Base-by-base conservation (phyloP, 2,888 invertebrate genomes). In the Syrista parreyssii region DNA sequence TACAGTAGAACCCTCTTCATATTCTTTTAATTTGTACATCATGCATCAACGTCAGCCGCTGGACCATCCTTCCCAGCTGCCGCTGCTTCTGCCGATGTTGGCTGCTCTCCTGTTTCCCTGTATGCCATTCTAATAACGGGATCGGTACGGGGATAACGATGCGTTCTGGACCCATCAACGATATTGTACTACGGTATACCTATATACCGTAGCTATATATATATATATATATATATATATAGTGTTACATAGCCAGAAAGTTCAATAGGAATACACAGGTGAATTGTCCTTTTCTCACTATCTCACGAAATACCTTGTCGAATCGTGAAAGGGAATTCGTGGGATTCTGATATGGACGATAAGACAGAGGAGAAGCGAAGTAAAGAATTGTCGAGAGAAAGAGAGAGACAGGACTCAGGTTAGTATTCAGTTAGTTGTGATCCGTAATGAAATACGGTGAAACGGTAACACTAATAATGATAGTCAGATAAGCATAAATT, bases 111-210 rank as follows among this genome's bases (percentile, higher is more conserved):
- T 80, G 86, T 80, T 77, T 76, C 83, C 78, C 81, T 80, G 84
- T 83, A 82, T 87, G 82, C 83, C 84, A 85, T 86, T 81, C 84
- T 86, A 84, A 85, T 87, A 87, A 87, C 86, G 86, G 86, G 86
- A 85, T 83, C 80, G 71, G 69, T 12, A 71, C 32, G 31, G 71
- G 71, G 33, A 33, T 71, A 71, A 71, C 33, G 71, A 71, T 12
- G 33, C 71, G 30, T 71, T 71, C 71, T 12, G 33, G 71, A 71
- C 33, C 71, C 23, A 55, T 55, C 55, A 55, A 55, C 55, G 55
- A 55, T 55, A 55, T 55, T 23, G 55, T 55, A 23, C 55, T 23
- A 55, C 23, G 55, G 6, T 55, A 23, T 55, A 55, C 9, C n/a
- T n/a, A n/a, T n/a, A n/a, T n/a, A n/a, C n/a, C n/a, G n/a, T n/a